These are phyloP conservation scores for Bujurquina vittata DNA, from an alignment of 2,113 vertebrate genomes.

Conservation along the genomic window DNA sequence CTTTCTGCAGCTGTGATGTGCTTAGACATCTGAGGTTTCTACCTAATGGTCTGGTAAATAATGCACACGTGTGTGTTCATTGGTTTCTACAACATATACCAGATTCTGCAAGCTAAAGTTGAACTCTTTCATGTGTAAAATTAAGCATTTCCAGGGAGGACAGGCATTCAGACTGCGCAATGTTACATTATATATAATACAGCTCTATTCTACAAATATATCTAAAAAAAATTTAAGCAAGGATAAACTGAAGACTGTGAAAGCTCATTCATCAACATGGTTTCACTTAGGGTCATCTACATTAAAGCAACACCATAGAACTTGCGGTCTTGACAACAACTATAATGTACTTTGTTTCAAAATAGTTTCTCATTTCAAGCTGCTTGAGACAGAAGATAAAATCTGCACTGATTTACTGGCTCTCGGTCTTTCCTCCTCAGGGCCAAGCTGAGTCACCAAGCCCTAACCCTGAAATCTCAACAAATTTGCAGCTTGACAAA, in stretches of 20 bases:
- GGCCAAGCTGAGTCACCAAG: slow-evolving; percentile 49
- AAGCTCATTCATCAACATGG: not conserved
- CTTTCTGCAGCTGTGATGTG: slow-evolving; percentile 17
- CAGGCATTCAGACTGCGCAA: not conserved
- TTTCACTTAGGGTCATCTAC: not conserved
- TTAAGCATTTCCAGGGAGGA: slow-evolving; percentile 1
- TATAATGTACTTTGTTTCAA: not conserved
- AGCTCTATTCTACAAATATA: not conserved
- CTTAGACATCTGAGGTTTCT: slow-evolving; percentile 31
- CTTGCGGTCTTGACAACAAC: not conserved
- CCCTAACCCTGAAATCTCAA: slow-evolving; percentile 57
- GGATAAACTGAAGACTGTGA: not conserved
- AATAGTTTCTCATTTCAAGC: slow-evolving; percentile 16
- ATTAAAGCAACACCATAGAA: not conserved
- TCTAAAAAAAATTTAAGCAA: not conserved
- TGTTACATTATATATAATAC: not conserved
- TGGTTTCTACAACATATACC: slow-evolving; percentile 21
- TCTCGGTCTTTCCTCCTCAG: slow-evolving; percentile 19
- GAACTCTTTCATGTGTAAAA: slow-evolving; percentile 25
- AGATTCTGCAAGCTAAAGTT: slow-evolving; percentile 8
- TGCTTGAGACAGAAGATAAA: slow-evolving; percentile 27
- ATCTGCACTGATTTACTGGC: slow-evolving; percentile 34
- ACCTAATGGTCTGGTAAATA: slow-evolving; percentile 53
- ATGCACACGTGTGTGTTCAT: slow-evolving; percentile 35
- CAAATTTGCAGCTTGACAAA: slow-evolving; percentile 66